Evolutionary conservation across 1,140 invertebrate species (phyloP).

Genomic region (Telenomus remus): DNA sequence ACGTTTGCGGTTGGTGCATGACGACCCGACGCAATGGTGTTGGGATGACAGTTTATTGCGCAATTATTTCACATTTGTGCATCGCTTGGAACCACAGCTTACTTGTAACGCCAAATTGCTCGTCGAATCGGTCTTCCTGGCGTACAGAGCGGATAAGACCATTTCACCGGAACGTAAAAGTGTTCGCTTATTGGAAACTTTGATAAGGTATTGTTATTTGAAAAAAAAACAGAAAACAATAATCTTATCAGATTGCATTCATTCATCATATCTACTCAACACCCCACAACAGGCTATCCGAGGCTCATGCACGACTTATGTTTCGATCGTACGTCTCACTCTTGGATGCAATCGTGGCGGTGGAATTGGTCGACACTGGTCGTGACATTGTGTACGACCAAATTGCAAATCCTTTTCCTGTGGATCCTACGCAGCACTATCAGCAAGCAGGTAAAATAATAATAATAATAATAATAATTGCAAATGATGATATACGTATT

Average conservation of each 20-base stretch:
- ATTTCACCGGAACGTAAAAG: conserved; percentile 90
- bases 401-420: conserved; percentile 77
- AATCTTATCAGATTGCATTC: too few relatives aligned
- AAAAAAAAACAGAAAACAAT: too few relatives aligned
- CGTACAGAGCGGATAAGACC: conserved; percentile 81
- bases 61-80: conserved; percentile 85
- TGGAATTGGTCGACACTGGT: conserved; percentile 83
- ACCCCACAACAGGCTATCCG: conserved; percentile 81
- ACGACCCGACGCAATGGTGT: too few relatives aligned
- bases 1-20: too few relatives aligned
- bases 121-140: conserved; percentile 85
- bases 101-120: conserved; percentile 82
- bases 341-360: conserved; percentile 84
- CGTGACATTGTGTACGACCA: conserved; percentile 73
- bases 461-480: too few relatives aligned
- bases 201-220: conserved; percentile 79
- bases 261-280: too few relatives aligned
- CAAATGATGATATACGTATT: too few relatives aligned
- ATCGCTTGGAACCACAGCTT: conserved; percentile 80
- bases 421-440: conserved; percentile 78
- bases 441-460: conserved; percentile 78
- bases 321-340: conserved; percentile 79
- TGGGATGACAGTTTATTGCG: conserved; percentile 83
- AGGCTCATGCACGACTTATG: conserved; percentile 86
- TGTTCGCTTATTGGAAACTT: conserved; percentile 88